Evolutionary conservation across 2,888 invertebrate species (phyloP).

Genomic region (Smittia aterrima): DNA sequence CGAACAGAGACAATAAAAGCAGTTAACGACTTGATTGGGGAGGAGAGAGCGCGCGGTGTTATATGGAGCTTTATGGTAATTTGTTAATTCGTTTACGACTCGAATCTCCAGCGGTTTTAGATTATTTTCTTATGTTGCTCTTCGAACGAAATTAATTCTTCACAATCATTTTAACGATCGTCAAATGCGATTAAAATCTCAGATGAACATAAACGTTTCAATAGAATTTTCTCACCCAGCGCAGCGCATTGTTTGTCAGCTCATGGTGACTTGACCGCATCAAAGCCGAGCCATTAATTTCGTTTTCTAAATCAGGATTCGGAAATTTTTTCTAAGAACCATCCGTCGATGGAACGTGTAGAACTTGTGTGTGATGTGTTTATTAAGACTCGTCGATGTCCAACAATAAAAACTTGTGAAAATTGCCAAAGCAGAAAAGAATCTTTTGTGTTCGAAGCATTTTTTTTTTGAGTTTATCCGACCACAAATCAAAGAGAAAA

Average conservation of each 20-base stretch:
- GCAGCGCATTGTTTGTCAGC: neutral
- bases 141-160: neutral
- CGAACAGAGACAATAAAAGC: neutral
- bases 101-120: neutral
- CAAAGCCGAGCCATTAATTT: conserved; percentile 21
- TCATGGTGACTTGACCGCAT: conserved; percentile 18
- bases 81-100: conserved; percentile 22
- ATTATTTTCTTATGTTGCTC: neutral
- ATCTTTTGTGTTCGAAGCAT: conserved; percentile 2
- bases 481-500: conserved; percentile 31
- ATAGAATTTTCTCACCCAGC: conserved; percentile 2
- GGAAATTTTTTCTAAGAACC: conserved; percentile 1
- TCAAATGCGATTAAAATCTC: conserved; percentile 8
- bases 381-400: conserved; percentile 24
- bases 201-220: neutral
- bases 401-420: conserved; percentile 15
- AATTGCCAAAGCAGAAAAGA: conserved; percentile 8
- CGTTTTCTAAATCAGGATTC: neutral
- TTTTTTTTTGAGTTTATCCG: conserved; percentile 29
- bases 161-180: neutral
- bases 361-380: conserved; percentile 31
- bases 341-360: conserved; percentile 10
- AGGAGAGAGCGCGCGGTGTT: conserved; percentile 22
- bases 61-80: conserved; percentile 39
- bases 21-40: conserved; percentile 16